Conservation (phyloP, 2,888 invertebrate species). For the Macrophya alboannulata region DNA sequence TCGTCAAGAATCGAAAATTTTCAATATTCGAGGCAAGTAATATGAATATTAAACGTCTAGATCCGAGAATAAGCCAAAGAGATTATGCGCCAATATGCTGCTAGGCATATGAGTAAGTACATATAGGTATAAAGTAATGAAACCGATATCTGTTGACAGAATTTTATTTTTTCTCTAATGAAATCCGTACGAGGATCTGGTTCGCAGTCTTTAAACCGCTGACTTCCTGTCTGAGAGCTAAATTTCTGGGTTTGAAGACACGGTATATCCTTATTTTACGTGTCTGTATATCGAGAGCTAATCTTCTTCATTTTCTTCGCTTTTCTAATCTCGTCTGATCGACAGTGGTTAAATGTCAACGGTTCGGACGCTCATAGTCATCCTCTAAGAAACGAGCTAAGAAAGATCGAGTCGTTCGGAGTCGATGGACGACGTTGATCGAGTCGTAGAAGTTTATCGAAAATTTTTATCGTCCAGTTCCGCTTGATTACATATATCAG, state of each 20-base stretch:
- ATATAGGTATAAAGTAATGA: not conserved
- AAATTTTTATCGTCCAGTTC: not conserved
- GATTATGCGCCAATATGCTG: not conserved
- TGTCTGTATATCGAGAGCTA: not conserved
- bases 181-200: not conserved
- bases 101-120: not conserved
- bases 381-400: not conserved
- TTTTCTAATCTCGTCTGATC: slow-evolving; percentile 37
- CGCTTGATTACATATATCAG: not conserved
- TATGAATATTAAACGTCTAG: not conserved
- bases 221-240: not conserved
- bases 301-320: not conserved
- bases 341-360: slow-evolving; percentile 23
- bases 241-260: not conserved
- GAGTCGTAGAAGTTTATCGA: slow-evolving; percentile 31
- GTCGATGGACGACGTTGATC: slow-evolving; percentile 39
- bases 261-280: not conserved
- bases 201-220: not conserved
- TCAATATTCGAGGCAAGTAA: not conserved
- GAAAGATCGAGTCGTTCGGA: slow-evolving; percentile 16
- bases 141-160: not conserved
- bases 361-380: slow-evolving; percentile 5
- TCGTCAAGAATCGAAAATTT: not conserved
- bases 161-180: not conserved
- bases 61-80: not conserved